A percentile compares a stretch with the other conserved stretches of the same genome.
Conservation (phyloP, 1,140 invertebrate species). For the Cecropterus lyciades region DNA sequence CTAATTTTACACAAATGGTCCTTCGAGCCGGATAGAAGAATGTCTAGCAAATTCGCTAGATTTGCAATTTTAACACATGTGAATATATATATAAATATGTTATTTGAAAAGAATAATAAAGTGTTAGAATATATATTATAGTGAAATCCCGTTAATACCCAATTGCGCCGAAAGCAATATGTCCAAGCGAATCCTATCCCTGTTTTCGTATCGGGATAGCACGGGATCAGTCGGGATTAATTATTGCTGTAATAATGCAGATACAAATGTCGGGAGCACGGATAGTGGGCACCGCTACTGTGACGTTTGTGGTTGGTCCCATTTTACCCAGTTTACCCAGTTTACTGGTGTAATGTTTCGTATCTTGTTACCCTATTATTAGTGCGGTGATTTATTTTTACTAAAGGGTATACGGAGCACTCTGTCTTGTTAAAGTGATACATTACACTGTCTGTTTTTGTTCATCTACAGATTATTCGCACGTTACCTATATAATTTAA, state of each 20-base stretch:
- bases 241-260: constrained; percentile 19
- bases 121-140: no score
- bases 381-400: constrained; percentile 15
- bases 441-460: background rate
- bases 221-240: constrained; percentile 13
- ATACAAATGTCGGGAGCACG: constrained; percentile 13
- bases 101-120: no score
- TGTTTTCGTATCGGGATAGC: constrained; percentile 1
- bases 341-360: constrained; percentile 9
- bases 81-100: no score
- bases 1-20: no score
- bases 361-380: constrained; percentile 13
- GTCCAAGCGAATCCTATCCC: background rate
- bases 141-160: no score
- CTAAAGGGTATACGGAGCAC: background rate
- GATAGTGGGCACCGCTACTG: background rate
- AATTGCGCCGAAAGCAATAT: background rate
- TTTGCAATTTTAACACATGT: no score
- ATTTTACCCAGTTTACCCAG: constrained; percentile 13
- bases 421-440: background rate
- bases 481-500: no score
- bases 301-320: constrained; percentile 16
- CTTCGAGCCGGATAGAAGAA: no score
- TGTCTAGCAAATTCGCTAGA: no score
- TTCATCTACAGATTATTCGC: no score